Conservation (phyloP, 2,113 vertebrate species). For the Microtus pennsylvanicus region DNA sequence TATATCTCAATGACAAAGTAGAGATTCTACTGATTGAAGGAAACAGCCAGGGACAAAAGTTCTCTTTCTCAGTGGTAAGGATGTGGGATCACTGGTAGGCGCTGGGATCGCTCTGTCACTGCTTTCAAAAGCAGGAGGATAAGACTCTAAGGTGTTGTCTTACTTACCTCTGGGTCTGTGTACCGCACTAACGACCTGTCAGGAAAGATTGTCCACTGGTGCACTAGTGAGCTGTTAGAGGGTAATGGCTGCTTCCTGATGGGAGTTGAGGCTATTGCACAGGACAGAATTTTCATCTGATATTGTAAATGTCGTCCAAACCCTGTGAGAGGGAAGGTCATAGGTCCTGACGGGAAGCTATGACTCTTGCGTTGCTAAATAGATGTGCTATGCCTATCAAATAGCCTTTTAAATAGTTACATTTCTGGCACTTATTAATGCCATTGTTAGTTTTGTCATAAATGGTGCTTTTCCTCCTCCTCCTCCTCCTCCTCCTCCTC, state of each 20-base stretch:
- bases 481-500: neutral
- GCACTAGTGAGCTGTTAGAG: neutral
- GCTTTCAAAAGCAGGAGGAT: neutral
- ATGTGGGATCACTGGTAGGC: neutral
- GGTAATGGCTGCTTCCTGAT: neutral
- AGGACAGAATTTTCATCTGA: neutral
- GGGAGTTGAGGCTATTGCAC: neutral
- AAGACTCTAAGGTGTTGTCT: neutral
- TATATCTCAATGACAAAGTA: neutral
- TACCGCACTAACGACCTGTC: neutral
- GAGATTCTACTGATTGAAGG: neutral
- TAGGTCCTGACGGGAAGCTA: neutral
- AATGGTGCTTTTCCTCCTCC: fast-evolving
- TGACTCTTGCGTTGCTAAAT: neutral
- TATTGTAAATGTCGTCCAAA: neutral
- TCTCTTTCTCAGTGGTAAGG: neutral
- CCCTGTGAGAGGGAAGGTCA: neutral
- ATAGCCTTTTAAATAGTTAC: neutral
- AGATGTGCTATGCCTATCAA: neutral
- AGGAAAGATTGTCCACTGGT: neutral
- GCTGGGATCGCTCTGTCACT: fast-evolving
- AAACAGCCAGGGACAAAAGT: neutral
- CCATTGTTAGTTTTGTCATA: neutral
- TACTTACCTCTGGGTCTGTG: neutral
- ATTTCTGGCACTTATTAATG: neutral